Conservation (phyloP, 2,797 vertebrate species). For the Capromys pilorides region DNA sequence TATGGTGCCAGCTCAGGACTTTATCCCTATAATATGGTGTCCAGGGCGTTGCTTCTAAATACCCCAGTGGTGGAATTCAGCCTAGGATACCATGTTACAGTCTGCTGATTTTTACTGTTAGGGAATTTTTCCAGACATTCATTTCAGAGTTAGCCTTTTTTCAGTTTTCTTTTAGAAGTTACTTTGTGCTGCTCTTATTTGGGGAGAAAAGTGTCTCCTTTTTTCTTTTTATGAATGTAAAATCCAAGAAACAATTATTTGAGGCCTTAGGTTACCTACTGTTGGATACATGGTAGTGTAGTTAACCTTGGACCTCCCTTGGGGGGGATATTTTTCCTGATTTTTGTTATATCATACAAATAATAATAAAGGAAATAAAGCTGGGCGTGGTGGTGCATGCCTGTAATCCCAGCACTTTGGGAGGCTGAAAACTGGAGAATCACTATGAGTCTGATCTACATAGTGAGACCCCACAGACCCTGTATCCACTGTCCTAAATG, state of each 20-base stretch:
- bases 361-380: slow-evolving; percentile 71
- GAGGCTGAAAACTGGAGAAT: no score
- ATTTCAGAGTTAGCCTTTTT: slow-evolving; percentile 62
- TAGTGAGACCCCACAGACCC: no score
- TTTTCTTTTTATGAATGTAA: slow-evolving; percentile 31
- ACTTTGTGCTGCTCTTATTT: slow-evolving; percentile 58
- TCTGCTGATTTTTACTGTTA: slow-evolving; percentile 74
- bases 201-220: slow-evolving; percentile 50
- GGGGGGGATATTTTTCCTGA: slow-evolving; percentile 53
- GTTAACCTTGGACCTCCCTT: background rate
- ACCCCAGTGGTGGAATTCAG: slow-evolving; percentile 56
- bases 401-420: no score
- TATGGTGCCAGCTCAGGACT: slow-evolving; percentile 49
- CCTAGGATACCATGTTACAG: slow-evolving; percentile 63
- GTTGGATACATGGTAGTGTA: slow-evolving; percentile 43
- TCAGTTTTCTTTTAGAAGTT: slow-evolving; percentile 59
- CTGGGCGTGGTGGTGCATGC: background rate
- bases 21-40: slow-evolving; percentile 62
- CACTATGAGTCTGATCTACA: no score
- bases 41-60: slow-evolving; percentile 67
- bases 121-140: slow-evolving; percentile 73
- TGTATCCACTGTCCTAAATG: no score
- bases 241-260: slow-evolving; percentile 57
- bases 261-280: slow-evolving; percentile 52
- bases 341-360: slow-evolving; percentile 59